Evolutionary conservation across 2,113 vertebrate species (phyloP), one percentile per base, ranked within the genome.

Genomic region (Furnarius figulus): DNA sequence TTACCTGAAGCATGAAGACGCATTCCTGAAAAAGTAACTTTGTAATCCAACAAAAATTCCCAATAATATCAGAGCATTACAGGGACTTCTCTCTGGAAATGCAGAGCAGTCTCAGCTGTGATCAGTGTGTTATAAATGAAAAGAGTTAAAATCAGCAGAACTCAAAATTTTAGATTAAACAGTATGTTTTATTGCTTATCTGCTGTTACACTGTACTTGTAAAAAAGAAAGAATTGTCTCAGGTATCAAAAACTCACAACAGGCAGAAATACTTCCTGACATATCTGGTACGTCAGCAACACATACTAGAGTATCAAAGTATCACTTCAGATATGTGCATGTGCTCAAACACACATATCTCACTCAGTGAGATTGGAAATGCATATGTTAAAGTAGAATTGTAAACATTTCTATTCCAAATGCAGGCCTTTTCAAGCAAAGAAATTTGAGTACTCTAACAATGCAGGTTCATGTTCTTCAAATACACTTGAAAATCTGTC

Each of bases 301-400:
- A 73, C 17, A 61, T 28, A 62, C 21, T 33, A 7, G 8, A 28
- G n/a, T 16, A 52, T 31, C 37, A 31, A 56, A 81, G 39, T 44
- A 44, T 23, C 59, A 42, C 24, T 77, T 67, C 27, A 72, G 53
- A 67, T 33, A 47, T 6, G 31, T 47, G 44, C 44, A 47, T 19
- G 62, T 47, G 31, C 65, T 63, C 31, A 62, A 67, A 83, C 25
- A 14, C 4, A 59, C 3, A 9, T 21, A 66, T 14, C 58, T 79
- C 25, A 65, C 19, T 53, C 8, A 33, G 7, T 0, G 5, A 52
- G 55, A 92, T 0, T 65, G 14, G 40, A 92, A 73, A 84, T 0
- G 0, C 0, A 0, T 47, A 42, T 8, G 10, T 42, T 86, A 56
- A 37, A 71, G 12, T 33, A 27, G 33, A 89, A 89, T 31, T 20